phyloP scores from a whole-genome alignment of 2,113 vertebrate genomes.

The Ellobius talpinus region DNA sequence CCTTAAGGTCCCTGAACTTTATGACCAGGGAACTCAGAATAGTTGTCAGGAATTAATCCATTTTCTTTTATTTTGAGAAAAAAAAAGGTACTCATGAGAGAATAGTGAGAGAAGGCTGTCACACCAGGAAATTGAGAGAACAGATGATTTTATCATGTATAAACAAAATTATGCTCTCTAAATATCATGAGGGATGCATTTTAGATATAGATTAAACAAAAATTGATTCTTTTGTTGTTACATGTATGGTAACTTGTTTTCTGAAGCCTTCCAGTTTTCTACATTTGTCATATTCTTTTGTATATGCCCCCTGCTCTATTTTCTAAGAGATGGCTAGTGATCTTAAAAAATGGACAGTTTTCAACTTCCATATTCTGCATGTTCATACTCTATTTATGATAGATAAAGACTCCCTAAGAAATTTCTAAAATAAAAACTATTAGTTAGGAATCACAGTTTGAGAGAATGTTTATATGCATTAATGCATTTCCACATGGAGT shows the following conservation, averaged over 20 bases:
- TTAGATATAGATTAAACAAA: neutral
- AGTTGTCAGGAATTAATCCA: neutral
- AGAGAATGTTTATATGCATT: neutral
- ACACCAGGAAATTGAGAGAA: neutral
- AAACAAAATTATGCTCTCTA: neutral
- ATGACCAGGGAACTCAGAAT: neutral
- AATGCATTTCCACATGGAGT: neutral
- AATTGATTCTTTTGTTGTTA: too few relatives aligned
- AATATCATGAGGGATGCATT: fast-evolving
- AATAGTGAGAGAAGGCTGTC: neutral
- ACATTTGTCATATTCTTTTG: neutral
- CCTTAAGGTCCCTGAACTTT: neutral
- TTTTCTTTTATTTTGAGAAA: neutral
- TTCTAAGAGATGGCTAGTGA: neutral
- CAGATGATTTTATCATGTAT: neutral
- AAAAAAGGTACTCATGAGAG: neutral
- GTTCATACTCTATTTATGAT: neutral
- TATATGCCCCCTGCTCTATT: neutral
- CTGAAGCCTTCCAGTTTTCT: neutral
- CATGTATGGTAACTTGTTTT: neutral
- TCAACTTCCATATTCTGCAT: neutral
- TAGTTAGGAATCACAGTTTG: neutral
- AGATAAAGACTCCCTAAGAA: neutral
- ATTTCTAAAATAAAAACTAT: neutral
- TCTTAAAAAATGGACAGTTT: neutral